Evolutionary conservation across 2,113 vertebrate genomes (phyloP).

Genomic region (Lanius collurio): DNA sequence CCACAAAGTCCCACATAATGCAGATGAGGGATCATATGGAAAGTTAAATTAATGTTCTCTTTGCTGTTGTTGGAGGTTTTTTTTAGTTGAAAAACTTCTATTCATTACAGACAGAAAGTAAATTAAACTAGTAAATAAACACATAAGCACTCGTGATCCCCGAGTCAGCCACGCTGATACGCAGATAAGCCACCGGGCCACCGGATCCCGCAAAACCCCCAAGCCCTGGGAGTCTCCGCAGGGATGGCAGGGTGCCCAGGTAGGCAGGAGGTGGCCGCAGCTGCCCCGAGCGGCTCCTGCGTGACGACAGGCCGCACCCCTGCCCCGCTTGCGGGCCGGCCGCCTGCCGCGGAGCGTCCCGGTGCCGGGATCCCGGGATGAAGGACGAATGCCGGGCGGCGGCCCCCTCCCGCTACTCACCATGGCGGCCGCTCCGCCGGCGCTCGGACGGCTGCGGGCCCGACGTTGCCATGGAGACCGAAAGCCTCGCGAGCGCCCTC

Average conservation of each 20-base stretch:
- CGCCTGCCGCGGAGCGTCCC: neutral
- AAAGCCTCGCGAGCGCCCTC: neutral
- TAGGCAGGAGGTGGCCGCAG: neutral
- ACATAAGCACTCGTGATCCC: neutral
- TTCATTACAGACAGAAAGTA: fast-evolving
- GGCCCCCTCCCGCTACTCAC: neutral
- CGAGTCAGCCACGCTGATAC: neutral
- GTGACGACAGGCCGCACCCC: neutral
- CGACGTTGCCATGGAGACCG: neutral
- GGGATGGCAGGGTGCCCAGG: neutral
- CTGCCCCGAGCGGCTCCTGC: too few relatives aligned
- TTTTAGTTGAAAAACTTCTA: neutral
- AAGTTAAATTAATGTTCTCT: neutral
- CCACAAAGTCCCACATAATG: neutral
- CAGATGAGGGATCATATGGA: fast-evolving
- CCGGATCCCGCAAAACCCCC: neutral
- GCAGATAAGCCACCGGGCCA: neutral
- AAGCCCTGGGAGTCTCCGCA: too few relatives aligned
- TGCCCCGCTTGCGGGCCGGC: neutral
- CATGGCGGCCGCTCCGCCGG: neutral
- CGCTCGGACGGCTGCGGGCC: neutral
- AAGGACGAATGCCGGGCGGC: neutral
- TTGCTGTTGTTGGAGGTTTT: neutral
- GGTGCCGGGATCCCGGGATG: neutral
- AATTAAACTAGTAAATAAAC: neutral